Evolutionary conservation across 1,140 invertebrate species (phyloP), one percentile per base, ranked within the genome.

Genomic region (Asbolus verrucosus): DNA sequence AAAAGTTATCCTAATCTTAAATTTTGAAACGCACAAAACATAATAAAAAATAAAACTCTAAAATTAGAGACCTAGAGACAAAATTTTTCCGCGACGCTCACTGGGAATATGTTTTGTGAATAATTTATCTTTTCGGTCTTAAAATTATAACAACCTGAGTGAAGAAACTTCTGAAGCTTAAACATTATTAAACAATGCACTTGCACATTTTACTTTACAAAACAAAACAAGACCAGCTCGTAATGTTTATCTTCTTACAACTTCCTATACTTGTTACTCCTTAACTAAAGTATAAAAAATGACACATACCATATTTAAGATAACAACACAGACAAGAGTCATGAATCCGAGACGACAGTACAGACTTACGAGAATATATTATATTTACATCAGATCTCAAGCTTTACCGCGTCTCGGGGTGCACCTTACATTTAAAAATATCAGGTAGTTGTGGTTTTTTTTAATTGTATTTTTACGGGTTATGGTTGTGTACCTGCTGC

Each of bases 401-500:
- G 50, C 38, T 50, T 62, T 65, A 54, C 36, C 61, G 43, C 38
- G 21, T 69, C 24, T 24, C 62, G 39, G 36, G 36, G 62, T 65
- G 62, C 62, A 65, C 62, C 62, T 65, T 65, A 65, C 33, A 41
- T 65, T 65, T 65, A 27, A 41, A 63, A 63, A 63, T 63, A 63
- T 63, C 61, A 63, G 61, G 61, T 63, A 63, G 61, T 63, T 63
- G 39, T 50, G 39, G 39, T 66, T 36, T 54, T 14, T 65, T 15
- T 21, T 21, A 13, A 4, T 21, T 50, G 8, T 50, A 4, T 27
- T 39, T 13, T 67, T 67, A 67, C 27, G 65, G 65, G 50, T 67
- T 67, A 59, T 67, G 65, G 36, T 67, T 77, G 62, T 74, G 70
- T 54, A 78, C 76, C 63, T 84, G 82, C 65, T 82, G 81, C 75